A percentile compares a stretch with the other conserved stretches of the same genome.
These are phyloP conservation scores for Myoxocephalus aenaeus DNA, from an alignment of 2,797 vertebrate species.

Conservation along the genomic window DNA sequence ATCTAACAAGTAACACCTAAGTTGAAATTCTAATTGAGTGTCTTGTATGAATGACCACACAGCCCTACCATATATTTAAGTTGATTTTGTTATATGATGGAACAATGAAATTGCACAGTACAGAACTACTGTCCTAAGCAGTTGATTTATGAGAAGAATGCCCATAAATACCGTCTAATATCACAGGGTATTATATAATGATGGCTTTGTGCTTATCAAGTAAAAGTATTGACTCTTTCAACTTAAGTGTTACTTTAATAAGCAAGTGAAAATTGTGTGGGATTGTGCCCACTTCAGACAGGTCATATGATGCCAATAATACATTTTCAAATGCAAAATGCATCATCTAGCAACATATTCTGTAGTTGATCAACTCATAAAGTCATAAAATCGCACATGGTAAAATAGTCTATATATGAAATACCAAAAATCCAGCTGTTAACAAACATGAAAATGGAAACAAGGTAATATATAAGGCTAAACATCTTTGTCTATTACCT, in stretches of 20 bases:
- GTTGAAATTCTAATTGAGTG: conserved; percentile 72
- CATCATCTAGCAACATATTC: conserved; percentile 71
- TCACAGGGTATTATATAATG: conserved; percentile 56
- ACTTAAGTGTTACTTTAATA: conserved; percentile 80
- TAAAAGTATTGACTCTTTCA: conserved; percentile 72
- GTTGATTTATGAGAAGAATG: conserved; percentile 65
- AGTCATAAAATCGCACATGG: conserved; percentile 78
- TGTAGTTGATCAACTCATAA: conserved; percentile 76
- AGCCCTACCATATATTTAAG: conserved; percentile 51
- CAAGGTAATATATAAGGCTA: conserved; percentile 91
- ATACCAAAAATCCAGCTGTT: conserved; percentile 83
- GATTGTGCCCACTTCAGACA: conserved; percentile 65
- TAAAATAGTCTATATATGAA: conserved; percentile 82
- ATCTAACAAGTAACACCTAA: conserved; percentile 79
- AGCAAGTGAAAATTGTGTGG: conserved; percentile 66
- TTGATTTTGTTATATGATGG: conserved; percentile 53
- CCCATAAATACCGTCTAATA: conserved; percentile 65
- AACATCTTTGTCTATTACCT: conserved; percentile 88
- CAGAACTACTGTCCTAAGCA: conserved; percentile 59
- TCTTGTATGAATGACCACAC: conserved; percentile 47
- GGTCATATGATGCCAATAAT: conserved; percentile 66
- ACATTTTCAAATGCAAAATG: conserved; percentile 63
- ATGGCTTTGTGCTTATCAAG: conserved; percentile 81
- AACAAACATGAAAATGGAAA: conserved; percentile 85
- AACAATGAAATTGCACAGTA: conserved; percentile 58